phyloP scores from a whole-genome alignment of 2,888 invertebrate genomes.

The Trimorus sp. region DNA sequence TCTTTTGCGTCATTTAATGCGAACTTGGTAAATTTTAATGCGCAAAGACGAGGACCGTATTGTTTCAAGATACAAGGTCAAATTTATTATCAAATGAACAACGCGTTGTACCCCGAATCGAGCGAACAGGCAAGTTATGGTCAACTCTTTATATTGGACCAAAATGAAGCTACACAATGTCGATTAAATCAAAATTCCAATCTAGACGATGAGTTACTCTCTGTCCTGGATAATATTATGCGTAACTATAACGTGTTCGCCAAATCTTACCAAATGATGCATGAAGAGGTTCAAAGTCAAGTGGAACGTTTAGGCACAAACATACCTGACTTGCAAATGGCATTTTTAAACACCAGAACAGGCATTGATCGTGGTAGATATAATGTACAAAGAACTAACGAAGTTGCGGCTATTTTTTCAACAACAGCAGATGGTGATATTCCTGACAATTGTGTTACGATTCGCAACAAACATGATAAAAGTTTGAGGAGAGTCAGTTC shows the following conservation, averaged over 20 bases:
- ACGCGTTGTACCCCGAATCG: conserved; percentile 9
- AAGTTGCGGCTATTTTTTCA: conserved; percentile 58
- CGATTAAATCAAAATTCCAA: conserved; percentile 1
- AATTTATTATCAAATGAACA: conserved; percentile 20
- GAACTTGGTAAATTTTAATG: conserved; percentile 2
- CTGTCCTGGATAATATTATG: neutral
- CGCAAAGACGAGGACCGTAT: conserved; percentile 15
- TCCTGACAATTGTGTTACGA: conserved; percentile 64
- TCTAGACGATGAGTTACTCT: neutral
- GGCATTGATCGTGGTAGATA: conserved; percentile 52
- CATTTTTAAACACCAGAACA: conserved; percentile 43
- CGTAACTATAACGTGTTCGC: conserved; percentile 4
- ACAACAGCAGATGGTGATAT: conserved; percentile 66
- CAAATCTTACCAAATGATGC: conserved; percentile 18
- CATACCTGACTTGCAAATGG: conserved; percentile 5
- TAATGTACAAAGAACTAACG: conserved; percentile 35
- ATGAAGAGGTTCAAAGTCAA: conserved; percentile 4
- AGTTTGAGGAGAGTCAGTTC: conserved; percentile 49
- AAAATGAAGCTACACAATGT: conserved; percentile 3
- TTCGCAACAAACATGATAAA: conserved; percentile 54
- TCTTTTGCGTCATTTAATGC: conserved; percentile 25
- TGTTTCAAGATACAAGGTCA: conserved; percentile 17
- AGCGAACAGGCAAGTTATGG: conserved; percentile 10
- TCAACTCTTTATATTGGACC: conserved; percentile 13
- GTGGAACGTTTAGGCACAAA: neutral